These are phyloP conservation scores for Timandra comae DNA, from an alignment of 2,888 invertebrate genomes.

Conservation along the genomic window DNA sequence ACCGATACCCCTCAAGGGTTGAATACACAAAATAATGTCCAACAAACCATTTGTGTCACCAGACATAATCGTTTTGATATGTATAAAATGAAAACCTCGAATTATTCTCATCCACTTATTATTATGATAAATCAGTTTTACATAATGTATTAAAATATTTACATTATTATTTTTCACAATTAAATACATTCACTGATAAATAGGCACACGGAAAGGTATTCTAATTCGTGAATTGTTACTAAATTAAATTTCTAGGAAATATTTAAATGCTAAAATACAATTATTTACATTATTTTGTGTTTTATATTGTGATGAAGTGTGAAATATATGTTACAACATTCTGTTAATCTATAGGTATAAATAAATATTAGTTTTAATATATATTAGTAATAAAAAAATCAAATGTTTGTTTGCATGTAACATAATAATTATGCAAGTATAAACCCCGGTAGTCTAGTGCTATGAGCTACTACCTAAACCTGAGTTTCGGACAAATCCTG, in stretches of 20 bases:
- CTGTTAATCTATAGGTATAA: not conserved
- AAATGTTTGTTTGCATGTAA: too few relatives aligned
- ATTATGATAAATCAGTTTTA: constrained; percentile 24
- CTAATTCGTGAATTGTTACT: constrained; percentile 22
- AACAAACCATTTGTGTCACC: constrained; percentile 44
- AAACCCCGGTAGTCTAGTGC: too few relatives aligned
- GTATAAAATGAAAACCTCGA: constrained; percentile 72
- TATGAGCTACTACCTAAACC: too few relatives aligned
- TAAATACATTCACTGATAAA: constrained; percentile 39
- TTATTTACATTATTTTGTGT: constrained; percentile 22
- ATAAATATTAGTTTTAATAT: not conserved
- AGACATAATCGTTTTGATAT: constrained; percentile 63
- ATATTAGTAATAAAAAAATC: too few relatives aligned
- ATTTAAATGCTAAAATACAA: constrained; percentile 22
- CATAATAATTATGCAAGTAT: too few relatives aligned
- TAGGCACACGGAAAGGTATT: constrained; percentile 59
- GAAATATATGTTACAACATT: not conserved
- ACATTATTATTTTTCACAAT: constrained; percentile 34
- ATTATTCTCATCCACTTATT: constrained; percentile 23
- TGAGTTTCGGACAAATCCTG: too few relatives aligned
- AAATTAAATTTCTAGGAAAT: constrained; percentile 11
- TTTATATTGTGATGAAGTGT: not conserved
- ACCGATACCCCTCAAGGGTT: constrained; percentile 42
- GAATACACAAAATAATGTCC: constrained; percentile 55
- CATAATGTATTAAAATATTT: constrained; percentile 30